Evolutionary conservation across 2,888 invertebrate genomes (phyloP).

Genomic region (Nomada fabriciana): DNA sequence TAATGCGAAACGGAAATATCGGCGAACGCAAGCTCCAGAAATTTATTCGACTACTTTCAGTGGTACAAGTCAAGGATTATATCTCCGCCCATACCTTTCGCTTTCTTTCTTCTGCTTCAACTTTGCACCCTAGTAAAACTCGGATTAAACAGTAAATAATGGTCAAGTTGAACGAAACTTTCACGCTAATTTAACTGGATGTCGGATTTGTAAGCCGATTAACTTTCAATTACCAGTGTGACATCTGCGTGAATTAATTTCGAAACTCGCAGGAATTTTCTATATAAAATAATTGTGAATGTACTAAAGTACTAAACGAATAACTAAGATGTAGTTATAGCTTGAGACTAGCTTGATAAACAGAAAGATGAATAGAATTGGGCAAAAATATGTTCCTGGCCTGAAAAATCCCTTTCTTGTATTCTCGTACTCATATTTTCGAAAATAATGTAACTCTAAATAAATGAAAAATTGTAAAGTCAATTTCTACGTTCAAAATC

Average conservation of each 20-base stretch:
- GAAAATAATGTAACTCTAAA: no score
- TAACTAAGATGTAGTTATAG: no score
- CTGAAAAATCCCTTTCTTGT: not conserved
- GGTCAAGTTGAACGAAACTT: conserved; percentile 20
- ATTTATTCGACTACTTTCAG: not conserved
- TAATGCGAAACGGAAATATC: not conserved
- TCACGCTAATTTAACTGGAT: conserved; percentile 5
- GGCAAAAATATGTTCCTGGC: no score
- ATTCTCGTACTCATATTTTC: not conserved
- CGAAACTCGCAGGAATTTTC: no score
- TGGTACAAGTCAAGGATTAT: conserved; percentile 28
- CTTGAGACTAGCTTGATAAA: no score
- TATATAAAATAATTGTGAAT: no score
- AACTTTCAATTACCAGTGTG: not conserved
- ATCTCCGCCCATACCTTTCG: not conserved
- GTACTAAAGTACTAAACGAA: no score
- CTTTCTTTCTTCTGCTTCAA: not conserved
- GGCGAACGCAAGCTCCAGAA: not conserved
- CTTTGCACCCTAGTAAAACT: conserved; percentile 10
- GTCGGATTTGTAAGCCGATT: conserved; percentile 9
- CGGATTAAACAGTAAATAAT: conserved; percentile 16
- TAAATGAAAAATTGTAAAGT: no score
- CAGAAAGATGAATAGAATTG: no score
- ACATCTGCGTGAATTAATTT: not conserved
- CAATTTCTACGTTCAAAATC: no score